phyloP scores from a whole-genome alignment of 2,113 vertebrate species.

The Dipodomys ordii region DNA sequence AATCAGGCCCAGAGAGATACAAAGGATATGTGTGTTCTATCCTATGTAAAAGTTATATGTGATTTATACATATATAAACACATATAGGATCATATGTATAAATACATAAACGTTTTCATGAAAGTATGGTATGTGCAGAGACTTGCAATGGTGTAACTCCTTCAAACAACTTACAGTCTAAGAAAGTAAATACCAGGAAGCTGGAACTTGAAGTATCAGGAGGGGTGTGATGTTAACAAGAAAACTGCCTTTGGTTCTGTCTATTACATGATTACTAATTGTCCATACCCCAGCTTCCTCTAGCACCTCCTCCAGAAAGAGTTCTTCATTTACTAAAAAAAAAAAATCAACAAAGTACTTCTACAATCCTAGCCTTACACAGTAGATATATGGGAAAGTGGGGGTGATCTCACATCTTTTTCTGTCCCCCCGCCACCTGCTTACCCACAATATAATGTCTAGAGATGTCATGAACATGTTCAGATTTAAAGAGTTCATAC shows the following conservation, averaged over 20 bases:
- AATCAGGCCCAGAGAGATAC: no score
- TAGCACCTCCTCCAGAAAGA: neutral
- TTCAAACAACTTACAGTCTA: no score
- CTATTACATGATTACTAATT: neutral
- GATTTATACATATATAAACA: no score
- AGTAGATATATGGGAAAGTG: neutral
- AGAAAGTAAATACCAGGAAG: no score
- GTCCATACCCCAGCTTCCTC: neutral
- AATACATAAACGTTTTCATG: no score
- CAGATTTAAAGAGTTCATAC: neutral
- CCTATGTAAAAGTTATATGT: no score
- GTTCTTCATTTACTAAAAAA: neutral
- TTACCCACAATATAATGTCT: neutral
- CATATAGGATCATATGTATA: no score
- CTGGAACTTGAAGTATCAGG: no score
- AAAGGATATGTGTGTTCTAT: no score
- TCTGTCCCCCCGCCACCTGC: neutral
- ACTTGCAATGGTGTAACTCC: no score
- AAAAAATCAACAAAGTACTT: neutral
- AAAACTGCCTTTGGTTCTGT: neutral
- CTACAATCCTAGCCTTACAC: neutral
- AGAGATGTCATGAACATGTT: neutral
- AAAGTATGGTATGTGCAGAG: no score
- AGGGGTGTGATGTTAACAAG: no score
- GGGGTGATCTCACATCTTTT: neutral